phyloP scores from a whole-genome alignment of 2,113 vertebrate genomes.

The Bettongia penicillata region DNA sequence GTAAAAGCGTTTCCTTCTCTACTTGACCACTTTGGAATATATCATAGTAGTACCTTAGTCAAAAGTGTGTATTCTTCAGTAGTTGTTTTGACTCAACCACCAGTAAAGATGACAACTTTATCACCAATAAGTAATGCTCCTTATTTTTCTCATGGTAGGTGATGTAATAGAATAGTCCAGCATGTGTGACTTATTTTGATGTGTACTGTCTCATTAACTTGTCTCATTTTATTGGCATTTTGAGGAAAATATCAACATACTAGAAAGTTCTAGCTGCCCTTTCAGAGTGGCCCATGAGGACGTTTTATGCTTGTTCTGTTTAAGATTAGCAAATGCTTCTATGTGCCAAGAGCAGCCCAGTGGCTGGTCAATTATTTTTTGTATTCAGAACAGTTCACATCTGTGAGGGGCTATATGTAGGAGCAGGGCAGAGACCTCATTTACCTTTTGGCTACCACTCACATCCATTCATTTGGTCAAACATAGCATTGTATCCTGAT shows the following conservation, averaged over 20 bases:
- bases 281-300: neutral
- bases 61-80: neutral
- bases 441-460: slow-evolving; percentile 53
- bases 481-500: slow-evolving; percentile 36
- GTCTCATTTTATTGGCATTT: slow-evolving; percentile 12
- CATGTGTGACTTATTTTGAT: slow-evolving; percentile 46
- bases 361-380: slow-evolving; percentile 43
- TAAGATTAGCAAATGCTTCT: neutral
- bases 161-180: slow-evolving; percentile 47
- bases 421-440: neutral
- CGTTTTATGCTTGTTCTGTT: neutral
- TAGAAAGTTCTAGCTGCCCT: neutral
- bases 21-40: neutral
- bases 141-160: slow-evolving; percentile 43
- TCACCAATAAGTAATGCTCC: slow-evolving; percentile 39
- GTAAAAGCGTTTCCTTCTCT: neutral
- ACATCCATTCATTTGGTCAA: slow-evolving; percentile 57
- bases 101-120: neutral
- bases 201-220: neutral
- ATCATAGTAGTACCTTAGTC: neutral
- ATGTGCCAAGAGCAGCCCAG: neutral
- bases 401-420: neutral
- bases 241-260: slow-evolving; percentile 9
- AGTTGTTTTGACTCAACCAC: slow-evolving; percentile 27
- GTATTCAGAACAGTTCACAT: slow-evolving; percentile 56